Percentiles rank a stretch among this genome's conserved stretches.
Conservation (phyloP, 2,797 vertebrate species). For the Enteromius afrohamiltoni region DNA sequence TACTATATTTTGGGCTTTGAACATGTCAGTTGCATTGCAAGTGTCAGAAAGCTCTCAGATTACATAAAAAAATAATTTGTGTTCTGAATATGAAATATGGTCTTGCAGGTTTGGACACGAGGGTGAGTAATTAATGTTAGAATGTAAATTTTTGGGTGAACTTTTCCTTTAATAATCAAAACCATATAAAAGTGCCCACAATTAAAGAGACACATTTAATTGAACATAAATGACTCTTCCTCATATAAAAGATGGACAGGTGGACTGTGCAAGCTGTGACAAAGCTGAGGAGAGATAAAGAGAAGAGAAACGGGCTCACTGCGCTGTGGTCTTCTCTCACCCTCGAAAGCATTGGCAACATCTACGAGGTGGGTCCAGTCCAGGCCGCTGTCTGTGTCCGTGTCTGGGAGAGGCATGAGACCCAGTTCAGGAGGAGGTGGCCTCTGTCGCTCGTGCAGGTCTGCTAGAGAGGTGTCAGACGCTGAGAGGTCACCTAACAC, state of each 20-base stretch:
- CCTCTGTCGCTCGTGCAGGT: constrained; percentile 90
- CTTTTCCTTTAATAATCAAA: background rate
- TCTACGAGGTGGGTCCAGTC: constrained; percentile 98
- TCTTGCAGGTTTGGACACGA: background rate
- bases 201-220: background rate
- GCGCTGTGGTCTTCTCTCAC: constrained; percentile 74
- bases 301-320: constrained; percentile 52
- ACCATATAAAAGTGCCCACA: background rate
- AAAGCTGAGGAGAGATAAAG: constrained; percentile 12
- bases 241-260: background rate
- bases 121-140: background rate
- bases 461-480: constrained; percentile 97
- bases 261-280: constrained; percentile 21
- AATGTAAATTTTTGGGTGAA: background rate
- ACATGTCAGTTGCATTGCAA: background rate
- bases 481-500: constrained; percentile 92
- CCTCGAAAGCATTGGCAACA: constrained; percentile 95
- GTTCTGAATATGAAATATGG: background rate
- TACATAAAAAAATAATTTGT: background rate
- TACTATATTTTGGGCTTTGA: background rate
- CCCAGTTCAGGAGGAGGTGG: constrained; percentile 85
- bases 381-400: constrained; percentile 84
- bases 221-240: background rate
- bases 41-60: background rate
- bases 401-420: constrained; percentile 94